Evolutionary conservation across 2,113 vertebrate species (phyloP), one percentile per base, ranked within the genome.

Genomic region (Triplophysa tibetana): DNA sequence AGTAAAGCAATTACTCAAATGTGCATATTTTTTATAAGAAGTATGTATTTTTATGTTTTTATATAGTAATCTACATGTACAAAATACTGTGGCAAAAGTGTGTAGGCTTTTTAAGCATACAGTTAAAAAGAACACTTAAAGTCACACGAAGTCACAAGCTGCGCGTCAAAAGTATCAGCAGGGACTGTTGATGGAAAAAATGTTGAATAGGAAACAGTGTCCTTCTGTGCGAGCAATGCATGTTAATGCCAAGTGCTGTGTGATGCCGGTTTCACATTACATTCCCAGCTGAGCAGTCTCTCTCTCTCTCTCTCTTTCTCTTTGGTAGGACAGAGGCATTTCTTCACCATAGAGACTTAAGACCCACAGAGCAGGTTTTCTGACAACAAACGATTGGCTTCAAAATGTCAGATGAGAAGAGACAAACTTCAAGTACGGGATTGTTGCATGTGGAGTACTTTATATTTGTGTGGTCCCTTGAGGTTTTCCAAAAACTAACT

Each of bases 101-200:
- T 0, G 0, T 13, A 24, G 26, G 23, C 24, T 4, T 24, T 52
- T 70, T 52, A 8, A 29, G 26, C 23, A 33, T 12, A 16, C 23
- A 70, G 23, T 52, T 17, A 17, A 52, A 52, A 52, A 52, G 23
- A 52, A 70, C 16, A 17, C 2, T 33, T 21, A 50, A 60, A 60
- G 70, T 21, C 38, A 73, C 56, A 24, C 26, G 26, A 29, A 29
- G 26, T 29, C 38, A 73, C 56, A 24, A 29, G 48, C 45, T 50
- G 24, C 16, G 11, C 4, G 8, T 29, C 26, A 29, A 52, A 52
- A 54, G 68, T 26, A 29, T 52, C 23, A 58, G 24, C 26, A 33
- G 23, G 68, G 24, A 8, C 7, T 70, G 65, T 17, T 70, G 68
- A 70, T 70, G 45, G 68, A 70, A 50, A 66, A n/a, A 70, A 52